Conservation (phyloP, 35 echinoderm and acorn worm species). For the Anneissia japonica region DNA sequence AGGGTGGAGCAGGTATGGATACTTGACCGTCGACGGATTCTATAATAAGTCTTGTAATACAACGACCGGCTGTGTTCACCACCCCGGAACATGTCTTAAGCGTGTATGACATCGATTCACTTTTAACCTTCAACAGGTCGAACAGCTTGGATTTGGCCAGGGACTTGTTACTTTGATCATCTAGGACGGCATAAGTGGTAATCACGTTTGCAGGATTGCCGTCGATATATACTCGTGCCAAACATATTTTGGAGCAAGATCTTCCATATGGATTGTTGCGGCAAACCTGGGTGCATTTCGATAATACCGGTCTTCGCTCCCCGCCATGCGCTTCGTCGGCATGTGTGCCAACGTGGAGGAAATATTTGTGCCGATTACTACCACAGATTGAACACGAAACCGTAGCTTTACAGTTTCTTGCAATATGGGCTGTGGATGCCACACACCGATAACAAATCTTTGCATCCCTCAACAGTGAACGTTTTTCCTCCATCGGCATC, state of each 20-base stretch:
- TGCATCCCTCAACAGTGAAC: neutral
- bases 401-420: neutral
- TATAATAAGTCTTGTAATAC: too few species aligned
- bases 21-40: too few species aligned
- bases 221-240: too few species aligned
- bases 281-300: too few species aligned
- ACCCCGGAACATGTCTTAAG: conserved; percentile 36
- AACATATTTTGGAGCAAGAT: too few species aligned
- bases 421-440: neutral
- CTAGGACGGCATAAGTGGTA: conserved; percentile 13
- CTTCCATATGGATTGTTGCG: too few species aligned
- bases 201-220: too few species aligned
- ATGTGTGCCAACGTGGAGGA: neutral
- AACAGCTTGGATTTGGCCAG: conserved; percentile 28
- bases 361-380: conserved; percentile 29
- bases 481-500: neutral
- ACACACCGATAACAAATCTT: neutral
- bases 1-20: too few species aligned
- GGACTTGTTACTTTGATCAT: conserved; percentile 45
- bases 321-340: too few species aligned
- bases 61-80: neutral
- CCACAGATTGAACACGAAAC: neutral
- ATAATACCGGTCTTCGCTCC: too few species aligned
- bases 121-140: conserved; percentile 7
- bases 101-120: neutral